These are phyloP conservation scores for Zele albiditarsus DNA, from an alignment of 2,888 invertebrate species.

Conservation along the genomic window DNA sequence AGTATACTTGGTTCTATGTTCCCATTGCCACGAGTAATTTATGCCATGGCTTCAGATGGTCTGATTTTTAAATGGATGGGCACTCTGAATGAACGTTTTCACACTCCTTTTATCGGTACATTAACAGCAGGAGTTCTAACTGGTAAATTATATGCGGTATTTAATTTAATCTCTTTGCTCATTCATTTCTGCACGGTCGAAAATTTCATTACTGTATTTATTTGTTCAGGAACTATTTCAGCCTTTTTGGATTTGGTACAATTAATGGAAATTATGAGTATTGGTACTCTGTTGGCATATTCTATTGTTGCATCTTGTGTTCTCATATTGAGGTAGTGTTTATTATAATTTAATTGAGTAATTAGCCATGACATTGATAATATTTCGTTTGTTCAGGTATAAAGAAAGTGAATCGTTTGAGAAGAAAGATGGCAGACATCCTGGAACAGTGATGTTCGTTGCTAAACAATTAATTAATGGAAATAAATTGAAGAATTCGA, in stretches of 20 bases:
- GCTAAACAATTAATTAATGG: constrained; percentile 71
- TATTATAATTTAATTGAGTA: neutral
- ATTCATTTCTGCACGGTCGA: no score
- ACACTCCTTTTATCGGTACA: constrained; percentile 76
- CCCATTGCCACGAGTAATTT: constrained; percentile 87
- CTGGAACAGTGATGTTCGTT: constrained; percentile 58
- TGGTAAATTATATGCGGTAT: constrained; percentile 28
- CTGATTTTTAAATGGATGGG: constrained; percentile 83
- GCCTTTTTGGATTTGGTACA: constrained; percentile 88
- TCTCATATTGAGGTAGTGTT: constrained; percentile 81
- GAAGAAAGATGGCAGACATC: constrained; percentile 65
- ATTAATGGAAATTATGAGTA: constrained; percentile 92
- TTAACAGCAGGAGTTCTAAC: constrained; percentile 20
- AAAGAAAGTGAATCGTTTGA: constrained; percentile 69
- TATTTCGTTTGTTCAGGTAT: constrained; percentile 68
- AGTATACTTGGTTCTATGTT: constrained; percentile 88
- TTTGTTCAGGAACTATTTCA: constrained; percentile 84
- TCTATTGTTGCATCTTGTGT: constrained; percentile 93
- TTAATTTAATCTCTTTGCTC: no score
- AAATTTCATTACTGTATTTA: no score
- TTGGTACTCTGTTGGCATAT: constrained; percentile 89
- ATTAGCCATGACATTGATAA: no score
- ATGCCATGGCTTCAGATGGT: constrained; percentile 91
- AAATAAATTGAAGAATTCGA: constrained; percentile 70
- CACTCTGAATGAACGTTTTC: constrained; percentile 80